Evolutionary conservation across 2,113 vertebrate species (phyloP).

Genomic region (Amia ocellicauda): DNA sequence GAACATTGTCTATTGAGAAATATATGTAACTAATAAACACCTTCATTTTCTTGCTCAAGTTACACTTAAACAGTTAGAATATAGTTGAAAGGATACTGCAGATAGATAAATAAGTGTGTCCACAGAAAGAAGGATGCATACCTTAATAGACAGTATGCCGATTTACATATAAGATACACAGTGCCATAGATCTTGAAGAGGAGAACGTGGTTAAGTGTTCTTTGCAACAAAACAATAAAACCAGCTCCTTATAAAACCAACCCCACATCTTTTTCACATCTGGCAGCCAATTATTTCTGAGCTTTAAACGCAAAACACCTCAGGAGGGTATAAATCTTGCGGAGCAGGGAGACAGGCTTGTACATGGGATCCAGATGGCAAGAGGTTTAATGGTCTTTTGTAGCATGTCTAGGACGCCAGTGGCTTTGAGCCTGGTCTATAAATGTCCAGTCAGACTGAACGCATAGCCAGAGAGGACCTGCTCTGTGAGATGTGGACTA

Average conservation of each 20-base stretch:
- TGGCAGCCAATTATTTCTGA: slow-evolving; percentile 60
- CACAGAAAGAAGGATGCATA: too few relatives aligned
- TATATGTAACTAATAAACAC: too few relatives aligned
- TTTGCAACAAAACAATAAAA: slow-evolving; percentile 49
- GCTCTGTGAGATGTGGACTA: slow-evolving; percentile 32
- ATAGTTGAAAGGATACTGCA: too few relatives aligned
- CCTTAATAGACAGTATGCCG: too few relatives aligned
- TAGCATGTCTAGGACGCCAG: slow-evolving; percentile 33
- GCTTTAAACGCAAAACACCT: slow-evolving; percentile 63
- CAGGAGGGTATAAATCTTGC: slow-evolving; percentile 58
- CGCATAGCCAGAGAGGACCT: slow-evolving; percentile 47
- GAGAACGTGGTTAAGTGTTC: slow-evolving; percentile 25
- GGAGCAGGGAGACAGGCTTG: slow-evolving; percentile 47
- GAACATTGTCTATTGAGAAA: too few relatives aligned
- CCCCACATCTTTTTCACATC: slow-evolving; percentile 61
- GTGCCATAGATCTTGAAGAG: too few relatives aligned
- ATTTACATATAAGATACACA: too few relatives aligned
- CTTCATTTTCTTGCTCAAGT: too few relatives aligned
- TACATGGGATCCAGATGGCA: slow-evolving; percentile 64
- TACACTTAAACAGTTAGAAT: too few relatives aligned
- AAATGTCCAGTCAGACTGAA: slow-evolving; percentile 32
- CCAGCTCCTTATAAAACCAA: slow-evolving; percentile 57
- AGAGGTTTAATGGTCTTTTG: slow-evolving; percentile 32
- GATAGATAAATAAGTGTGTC: too few relatives aligned
- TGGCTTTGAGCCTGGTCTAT: slow-evolving; percentile 45